Evolutionary conservation across 2,797 vertebrate genomes (phyloP).

Genomic region (Denticeps clupeoides): DNA sequence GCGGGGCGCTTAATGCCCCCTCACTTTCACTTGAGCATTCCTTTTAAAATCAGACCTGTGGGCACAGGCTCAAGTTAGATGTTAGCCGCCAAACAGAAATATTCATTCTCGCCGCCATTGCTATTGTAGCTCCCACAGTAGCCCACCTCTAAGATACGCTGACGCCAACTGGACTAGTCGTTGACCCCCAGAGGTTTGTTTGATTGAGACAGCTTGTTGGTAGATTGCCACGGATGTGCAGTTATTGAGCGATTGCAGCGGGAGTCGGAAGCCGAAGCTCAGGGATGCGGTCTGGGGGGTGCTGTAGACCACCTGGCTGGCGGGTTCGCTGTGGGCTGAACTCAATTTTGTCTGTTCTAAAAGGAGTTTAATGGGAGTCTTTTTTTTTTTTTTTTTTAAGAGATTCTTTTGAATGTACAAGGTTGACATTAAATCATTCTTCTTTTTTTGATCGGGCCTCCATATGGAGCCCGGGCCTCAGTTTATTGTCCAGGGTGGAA

Average conservation of each 20-base stretch:
- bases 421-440: neutral
- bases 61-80: no score
- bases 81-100: no score
- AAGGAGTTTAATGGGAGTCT: no score
- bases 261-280: neutral
- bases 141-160: no score
- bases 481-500: neutral
- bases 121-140: no score
- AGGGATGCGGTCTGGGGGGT: slow-evolving; percentile 1
- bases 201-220: neutral
- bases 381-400: neutral
- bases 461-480: neutral
- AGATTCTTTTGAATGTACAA: neutral
- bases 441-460: neutral
- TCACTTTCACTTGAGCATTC: no score
- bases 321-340: slow-evolving; percentile 8
- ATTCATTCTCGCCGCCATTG: no score
- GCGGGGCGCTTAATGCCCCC: no score
- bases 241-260: slow-evolving; percentile 11
- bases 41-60: no score
- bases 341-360: no score
- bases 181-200: neutral
- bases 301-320: neutral
- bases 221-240: neutral
- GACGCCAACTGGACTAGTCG: no score